Evolutionary conservation across 2,113 vertebrate genomes (phyloP), one percentile per base, ranked within the genome.

Genomic region (Vulpes lagopus): DNA sequence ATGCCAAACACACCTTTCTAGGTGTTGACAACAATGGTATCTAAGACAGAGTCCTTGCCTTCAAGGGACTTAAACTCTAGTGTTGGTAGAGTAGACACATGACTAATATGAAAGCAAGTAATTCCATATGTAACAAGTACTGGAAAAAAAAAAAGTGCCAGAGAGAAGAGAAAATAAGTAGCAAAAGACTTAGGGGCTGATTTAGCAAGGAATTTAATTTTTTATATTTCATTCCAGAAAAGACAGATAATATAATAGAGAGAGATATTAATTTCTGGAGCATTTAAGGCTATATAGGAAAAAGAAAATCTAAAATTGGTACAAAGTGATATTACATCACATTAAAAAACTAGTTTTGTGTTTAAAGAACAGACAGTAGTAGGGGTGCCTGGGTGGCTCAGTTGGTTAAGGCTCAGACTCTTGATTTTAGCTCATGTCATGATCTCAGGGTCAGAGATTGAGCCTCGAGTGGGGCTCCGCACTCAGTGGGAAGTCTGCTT

Each of bases 221-320:
- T 94, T 86, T 60, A 35, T 80, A 53, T 87, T 80, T 95, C 19
- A 60, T 4, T 81, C 85, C 20, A 91, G 62, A 79, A 90, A 43
- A 79, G 51, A 38, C 8, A 82, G 9, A 79, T 94, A 96, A 79
- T 81, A 71, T 65, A 3, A 91, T 43, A 91, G 11, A 73, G 8
- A 69, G 4, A 81, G 7, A 95, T n/a, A 89, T 49, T 65, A 59
- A 94, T 85, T 97, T 97, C 55, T 94, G 88, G 79, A 82, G 94
- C 55, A 91, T 23, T 74, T 64, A 79, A 96, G 73, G 49, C 32
- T 27, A 51, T 74, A 95, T 7, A 91, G 22, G 19, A 64, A 79
- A 17, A 90, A 64, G 22, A 62, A 96, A 96, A 97, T 71, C 16
- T 38, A 95, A 95, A 80, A 55, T 7, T 94, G 43, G n/a, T 9